phyloP scores from a whole-genome alignment of 2,113 vertebrate species.

The Oryzias melastigma region DNA sequence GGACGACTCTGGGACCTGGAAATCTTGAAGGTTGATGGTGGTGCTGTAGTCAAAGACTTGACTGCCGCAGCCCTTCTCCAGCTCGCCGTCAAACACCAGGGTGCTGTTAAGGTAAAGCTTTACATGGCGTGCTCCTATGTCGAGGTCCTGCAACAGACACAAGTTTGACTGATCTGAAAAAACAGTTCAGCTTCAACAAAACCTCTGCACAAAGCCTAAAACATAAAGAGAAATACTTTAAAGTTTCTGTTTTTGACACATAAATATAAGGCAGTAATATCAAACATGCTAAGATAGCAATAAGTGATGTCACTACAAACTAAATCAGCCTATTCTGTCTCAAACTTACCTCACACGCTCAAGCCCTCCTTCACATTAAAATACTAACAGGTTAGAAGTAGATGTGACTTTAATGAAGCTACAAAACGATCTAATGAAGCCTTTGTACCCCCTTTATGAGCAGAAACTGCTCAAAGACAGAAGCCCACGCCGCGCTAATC shows the following conservation, averaged over 20 bases:
- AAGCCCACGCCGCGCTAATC: slow-evolving; percentile 65
- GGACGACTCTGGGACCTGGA: slow-evolving; percentile 57
- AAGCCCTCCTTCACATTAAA: slow-evolving; percentile 1
- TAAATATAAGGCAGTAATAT: neutral
- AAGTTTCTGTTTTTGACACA: neutral
- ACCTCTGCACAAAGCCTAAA: neutral
- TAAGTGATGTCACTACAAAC: slow-evolving; percentile 39
- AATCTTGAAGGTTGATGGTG: slow-evolving; percentile 74
- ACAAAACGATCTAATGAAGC: slow-evolving; percentile 4
- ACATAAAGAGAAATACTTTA: neutral
- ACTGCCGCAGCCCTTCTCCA: slow-evolving; percentile 84
- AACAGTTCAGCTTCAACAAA: neutral
- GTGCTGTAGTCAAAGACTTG: slow-evolving; percentile 78
- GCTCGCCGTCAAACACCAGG: slow-evolving; percentile 85
- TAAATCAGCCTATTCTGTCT: slow-evolving; percentile 23
- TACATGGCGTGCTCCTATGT: slow-evolving; percentile 84
- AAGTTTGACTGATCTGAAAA: neutral
- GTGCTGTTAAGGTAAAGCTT: slow-evolving; percentile 88
- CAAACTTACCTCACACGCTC: slow-evolving; percentile 48
- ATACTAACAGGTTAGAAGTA: slow-evolving; percentile 4
- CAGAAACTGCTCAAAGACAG: slow-evolving; percentile 31
- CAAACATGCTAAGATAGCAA: slow-evolving; percentile 8
- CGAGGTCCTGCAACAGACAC: slow-evolving; percentile 79
- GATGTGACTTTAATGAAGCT: neutral
- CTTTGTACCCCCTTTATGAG: slow-evolving; percentile 32